These are phyloP conservation scores for Pluvianellus socialis DNA, from an alignment of 2,113 vertebrate genomes.

Conservation along the genomic window DNA sequence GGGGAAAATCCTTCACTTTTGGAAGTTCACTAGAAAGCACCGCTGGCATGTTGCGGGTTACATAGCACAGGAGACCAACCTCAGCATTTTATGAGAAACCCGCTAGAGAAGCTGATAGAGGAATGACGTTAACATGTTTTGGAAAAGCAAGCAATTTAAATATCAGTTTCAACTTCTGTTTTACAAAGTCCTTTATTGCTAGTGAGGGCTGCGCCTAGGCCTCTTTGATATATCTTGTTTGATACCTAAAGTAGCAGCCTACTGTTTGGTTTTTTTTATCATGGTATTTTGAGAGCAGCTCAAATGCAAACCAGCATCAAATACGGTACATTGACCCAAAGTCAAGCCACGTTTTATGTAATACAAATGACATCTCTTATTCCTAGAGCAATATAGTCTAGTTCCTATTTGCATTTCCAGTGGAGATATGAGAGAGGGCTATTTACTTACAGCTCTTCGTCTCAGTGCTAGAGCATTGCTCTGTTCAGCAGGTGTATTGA, in stretches of 20 bases:
- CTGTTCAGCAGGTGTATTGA: not conserved
- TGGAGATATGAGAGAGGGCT: not conserved
- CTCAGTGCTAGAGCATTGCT: not conserved
- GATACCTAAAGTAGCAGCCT: not conserved
- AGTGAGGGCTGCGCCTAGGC: not conserved
- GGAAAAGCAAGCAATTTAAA: not conserved
- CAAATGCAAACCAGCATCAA: not conserved
- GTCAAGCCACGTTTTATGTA: not conserved
- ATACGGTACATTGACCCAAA: not conserved
- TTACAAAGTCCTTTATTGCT: not conserved
- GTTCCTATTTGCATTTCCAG: not conserved
- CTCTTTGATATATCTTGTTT: not conserved
- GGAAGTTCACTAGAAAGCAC: not conserved
- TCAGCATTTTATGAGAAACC: not conserved
- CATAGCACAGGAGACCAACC: not conserved
- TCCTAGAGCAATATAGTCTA: not conserved
- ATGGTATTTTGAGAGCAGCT: not conserved
- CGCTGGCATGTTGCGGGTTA: not conserved
- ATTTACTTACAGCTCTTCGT: not conserved
- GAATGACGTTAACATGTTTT: not conserved
- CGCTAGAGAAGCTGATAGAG: not conserved
- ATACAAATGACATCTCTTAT: not conserved
- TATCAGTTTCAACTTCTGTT: not conserved
- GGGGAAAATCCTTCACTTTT: not conserved
- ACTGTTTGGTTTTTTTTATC: not conserved